Evolutionary conservation across 2,113 vertebrate genomes (phyloP), one percentile per base, ranked within the genome.

Genomic region (Zosterops pallidus): DNA sequence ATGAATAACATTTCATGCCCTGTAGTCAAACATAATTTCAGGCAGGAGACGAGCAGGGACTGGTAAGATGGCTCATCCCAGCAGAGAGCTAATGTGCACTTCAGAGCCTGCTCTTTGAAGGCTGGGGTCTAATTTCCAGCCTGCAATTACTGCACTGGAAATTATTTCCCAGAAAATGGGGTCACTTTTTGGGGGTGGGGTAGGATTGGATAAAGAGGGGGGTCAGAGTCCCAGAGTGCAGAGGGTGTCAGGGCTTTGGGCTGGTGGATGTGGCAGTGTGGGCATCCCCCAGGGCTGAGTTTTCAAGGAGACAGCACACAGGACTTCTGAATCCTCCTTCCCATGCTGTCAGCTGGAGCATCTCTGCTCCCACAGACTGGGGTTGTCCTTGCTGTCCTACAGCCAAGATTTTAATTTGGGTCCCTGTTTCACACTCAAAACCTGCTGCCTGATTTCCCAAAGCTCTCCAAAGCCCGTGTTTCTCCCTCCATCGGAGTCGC

Each of bases 81-180:
- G 95, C 88, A 94, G 77, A 95, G 23, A 68, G 93, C 72, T 95
- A 94, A 96, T 92, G 91, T 74, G 86, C 63, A 46, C 93, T 95
- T 94, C 93, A 74, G 95, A 97, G 86, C 83, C 70, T 7, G 35
- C 88, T 93, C 96, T 97, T 97, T 97, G 96, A 97, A 96, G 95
- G 67, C 90, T 24, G 71, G 84, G 86, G 31, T 95, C 96, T 97
- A 92, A 95, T 96, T 97, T 96, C 77, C 93, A 95, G 78, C 53
- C 83, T 53, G 82, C 92, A 95, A 95, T 97, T 96, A 96, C 33
- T 59, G 80, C 50, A 21, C 89, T 94, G 86, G 95, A 90, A 97
- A 93, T 64, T 12, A 88, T 88, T 63, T 64, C 75, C 69, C 69
- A 64, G 72, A 57, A 95, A 97, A 94, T 9, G 89, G 90, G 93